A percentile compares a stretch with the other conserved stretches of the same genome.
Conservation (phyloP, 2,113 vertebrate species). For the Dasypus novemcinctus region DNA sequence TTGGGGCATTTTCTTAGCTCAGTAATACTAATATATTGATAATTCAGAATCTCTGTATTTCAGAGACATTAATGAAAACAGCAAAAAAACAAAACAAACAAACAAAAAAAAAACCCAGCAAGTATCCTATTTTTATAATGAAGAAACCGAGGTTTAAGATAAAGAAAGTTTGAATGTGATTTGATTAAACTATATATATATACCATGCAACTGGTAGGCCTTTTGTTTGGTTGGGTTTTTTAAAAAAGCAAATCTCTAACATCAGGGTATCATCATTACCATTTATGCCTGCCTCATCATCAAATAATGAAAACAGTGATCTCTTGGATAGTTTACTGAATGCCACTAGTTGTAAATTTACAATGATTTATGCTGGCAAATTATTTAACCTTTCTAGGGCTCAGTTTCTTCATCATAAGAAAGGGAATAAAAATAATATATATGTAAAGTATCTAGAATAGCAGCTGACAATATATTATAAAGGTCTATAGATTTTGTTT, state of each 20-base stretch:
- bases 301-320: neutral
- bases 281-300: neutral
- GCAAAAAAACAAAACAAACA: no score
- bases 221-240: neutral
- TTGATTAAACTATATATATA: neutral
- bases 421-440: neutral
- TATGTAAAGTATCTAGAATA: neutral
- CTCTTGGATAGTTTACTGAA: neutral
- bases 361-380: neutral
- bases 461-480: neutral
- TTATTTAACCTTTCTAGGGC: neutral
- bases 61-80: neutral
- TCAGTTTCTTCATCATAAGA: neutral
- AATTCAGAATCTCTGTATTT: neutral
- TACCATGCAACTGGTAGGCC: neutral
- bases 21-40: neutral
- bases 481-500: neutral
- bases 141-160: neutral
- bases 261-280: neutral
- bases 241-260: neutral
- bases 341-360: neutral
- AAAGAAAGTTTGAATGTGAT: neutral
- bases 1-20: neutral
- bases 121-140: no score
- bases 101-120: no score